Evolutionary conservation across 2,113 vertebrate genomes (phyloP).

Genomic region (human (Homo sapiens)): DNA sequence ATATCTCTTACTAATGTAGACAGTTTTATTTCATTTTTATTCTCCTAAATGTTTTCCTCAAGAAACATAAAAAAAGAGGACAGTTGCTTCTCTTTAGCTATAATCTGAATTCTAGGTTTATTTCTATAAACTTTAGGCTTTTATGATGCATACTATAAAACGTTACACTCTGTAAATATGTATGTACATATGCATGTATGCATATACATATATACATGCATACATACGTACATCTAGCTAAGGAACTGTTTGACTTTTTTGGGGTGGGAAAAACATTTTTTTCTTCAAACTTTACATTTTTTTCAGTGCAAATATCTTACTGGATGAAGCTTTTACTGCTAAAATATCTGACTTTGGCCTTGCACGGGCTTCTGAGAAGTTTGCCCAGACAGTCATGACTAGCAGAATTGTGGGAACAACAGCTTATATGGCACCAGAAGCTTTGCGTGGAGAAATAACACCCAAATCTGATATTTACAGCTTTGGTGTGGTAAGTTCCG

Average conservation of each 20-base stretch:
- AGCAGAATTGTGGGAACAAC: conserved; percentile 95
- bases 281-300: not conserved
- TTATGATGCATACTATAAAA: not conserved
- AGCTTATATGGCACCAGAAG: conserved; percentile 98
- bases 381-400: conserved; percentile 91
- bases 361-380: conserved; percentile 91
- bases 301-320: conserved; percentile 93
- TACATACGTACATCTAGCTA: not conserved
- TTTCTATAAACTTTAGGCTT: not conserved
- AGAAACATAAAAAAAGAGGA: conserved; percentile 24
- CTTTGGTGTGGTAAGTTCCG: conserved; percentile 93
- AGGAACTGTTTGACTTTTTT: not conserved
- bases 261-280: not conserved
- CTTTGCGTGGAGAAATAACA: conserved; percentile 94
- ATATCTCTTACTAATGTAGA: not conserved
- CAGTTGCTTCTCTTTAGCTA: not conserved
- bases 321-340: conserved; percentile 89
- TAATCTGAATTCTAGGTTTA: conserved; percentile 11
- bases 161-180: not conserved
- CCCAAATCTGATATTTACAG: conserved; percentile 97
- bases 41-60: conserved; percentile 5
- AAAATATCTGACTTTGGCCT: conserved; percentile 98
- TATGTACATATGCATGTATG: not conserved
- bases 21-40: conserved; percentile 12
- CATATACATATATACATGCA: not conserved